Evolutionary conservation across 2,113 vertebrate species (phyloP).

Genomic region (Salminus brasiliensis): DNA sequence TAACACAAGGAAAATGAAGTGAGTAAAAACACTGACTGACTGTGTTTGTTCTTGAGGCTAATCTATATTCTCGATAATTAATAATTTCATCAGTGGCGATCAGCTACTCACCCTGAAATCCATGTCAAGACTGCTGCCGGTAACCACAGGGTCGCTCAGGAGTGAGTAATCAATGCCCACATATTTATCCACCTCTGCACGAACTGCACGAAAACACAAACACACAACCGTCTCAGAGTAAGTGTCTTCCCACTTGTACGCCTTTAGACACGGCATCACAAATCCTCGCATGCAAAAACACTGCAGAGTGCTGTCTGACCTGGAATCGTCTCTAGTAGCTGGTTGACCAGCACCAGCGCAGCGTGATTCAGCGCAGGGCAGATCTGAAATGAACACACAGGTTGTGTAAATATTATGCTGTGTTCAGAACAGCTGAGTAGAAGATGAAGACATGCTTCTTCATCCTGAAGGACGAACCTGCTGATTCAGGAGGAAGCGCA

Average conservation of each 20-base stretch:
- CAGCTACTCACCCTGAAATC: slow-evolving; percentile 85
- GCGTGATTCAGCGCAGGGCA: slow-evolving; percentile 88
- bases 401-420: neutral
- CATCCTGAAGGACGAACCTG: slow-evolving; percentile 73
- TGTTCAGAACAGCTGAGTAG: neutral
- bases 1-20: too few relatives aligned
- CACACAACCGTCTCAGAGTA: slow-evolving; percentile 20
- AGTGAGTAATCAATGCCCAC: slow-evolving; percentile 96
- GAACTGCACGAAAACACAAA: slow-evolving; percentile 69
- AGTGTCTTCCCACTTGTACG: neutral
- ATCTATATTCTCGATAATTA: too few relatives aligned
- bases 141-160: slow-evolving; percentile 81
- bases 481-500: slow-evolving; percentile 89
- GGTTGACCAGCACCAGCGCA: slow-evolving; percentile 85
- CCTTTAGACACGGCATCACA: neutral
- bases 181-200: slow-evolving; percentile 79
- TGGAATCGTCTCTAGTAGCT: slow-evolving; percentile 86
- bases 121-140: slow-evolving; percentile 82
- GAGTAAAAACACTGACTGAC: too few relatives aligned
- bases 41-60: too few relatives aligned
- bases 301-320: slow-evolving; percentile 68
- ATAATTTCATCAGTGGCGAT: too few relatives aligned
- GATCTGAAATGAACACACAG: slow-evolving; percentile 76
- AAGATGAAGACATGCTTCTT: neutral
- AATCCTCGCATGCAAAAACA: neutral